Percentiles rank a stretch among this genome's conserved stretches.
phyloP scores from a whole-genome alignment of 2,113 vertebrate genomes.

The Toxotes jaculatrix region DNA sequence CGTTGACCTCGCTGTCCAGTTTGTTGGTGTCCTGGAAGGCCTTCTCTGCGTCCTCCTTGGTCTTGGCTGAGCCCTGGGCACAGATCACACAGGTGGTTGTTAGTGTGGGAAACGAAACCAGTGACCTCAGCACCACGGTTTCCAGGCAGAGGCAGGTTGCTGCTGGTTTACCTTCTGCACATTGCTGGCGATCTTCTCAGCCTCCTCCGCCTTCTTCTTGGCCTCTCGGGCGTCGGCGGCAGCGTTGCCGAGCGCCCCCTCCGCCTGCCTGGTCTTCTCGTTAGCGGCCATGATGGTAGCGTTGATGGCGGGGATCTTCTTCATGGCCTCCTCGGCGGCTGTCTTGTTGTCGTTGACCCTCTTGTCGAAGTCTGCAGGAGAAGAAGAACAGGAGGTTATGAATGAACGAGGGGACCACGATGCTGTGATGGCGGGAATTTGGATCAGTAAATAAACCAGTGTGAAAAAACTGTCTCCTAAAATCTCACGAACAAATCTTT shows the following conservation, averaged over 20 bases:
- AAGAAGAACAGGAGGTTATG: background rate
- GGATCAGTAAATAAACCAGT: no score
- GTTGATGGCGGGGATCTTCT: slow-evolving; percentile 91
- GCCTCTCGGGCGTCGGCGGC: slow-evolving; percentile 90
- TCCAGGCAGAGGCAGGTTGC: background rate
- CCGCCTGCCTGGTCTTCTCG: slow-evolving; percentile 91
- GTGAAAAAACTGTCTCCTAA: no score
- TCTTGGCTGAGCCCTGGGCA: slow-evolving; percentile 89
- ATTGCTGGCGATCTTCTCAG: slow-evolving; percentile 88
- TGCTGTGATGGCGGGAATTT: no score
- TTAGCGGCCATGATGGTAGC: slow-evolving; percentile 91
- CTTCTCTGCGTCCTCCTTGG: slow-evolving; percentile 90
- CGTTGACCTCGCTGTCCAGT: slow-evolving; percentile 88
- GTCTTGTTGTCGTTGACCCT: slow-evolving; percentile 98
- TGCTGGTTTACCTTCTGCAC: slow-evolving; percentile 88
- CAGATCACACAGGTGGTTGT: background rate
- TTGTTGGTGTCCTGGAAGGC: slow-evolving; percentile 89
- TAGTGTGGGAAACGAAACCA: no score
- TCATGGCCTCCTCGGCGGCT: slow-evolving; percentile 92
- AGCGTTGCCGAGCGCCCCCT: slow-evolving; percentile 90
- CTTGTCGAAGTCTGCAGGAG: slow-evolving; percentile 91
- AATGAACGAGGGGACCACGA: no score
- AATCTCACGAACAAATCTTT: no score
- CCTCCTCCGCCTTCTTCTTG: slow-evolving; percentile 90
- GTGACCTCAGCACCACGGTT: rapidly evolving